These are phyloP conservation scores for Caenorhabditis uteleia DNA, from an alignment of 2,888 invertebrate genomes.

Conservation along the genomic window DNA sequence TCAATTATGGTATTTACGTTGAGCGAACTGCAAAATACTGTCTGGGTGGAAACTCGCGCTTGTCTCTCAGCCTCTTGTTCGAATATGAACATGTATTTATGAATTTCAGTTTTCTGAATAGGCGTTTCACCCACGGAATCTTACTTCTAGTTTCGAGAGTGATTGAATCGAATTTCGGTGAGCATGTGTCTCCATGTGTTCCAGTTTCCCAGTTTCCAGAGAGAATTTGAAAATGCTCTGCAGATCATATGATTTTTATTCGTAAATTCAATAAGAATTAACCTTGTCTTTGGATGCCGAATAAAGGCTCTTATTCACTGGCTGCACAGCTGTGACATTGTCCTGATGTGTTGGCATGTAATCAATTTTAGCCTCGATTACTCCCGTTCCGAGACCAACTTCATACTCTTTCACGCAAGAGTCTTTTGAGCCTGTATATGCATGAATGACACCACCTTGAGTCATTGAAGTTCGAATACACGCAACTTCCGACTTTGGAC, in stretches of 20 bases:
- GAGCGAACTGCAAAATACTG: too few relatives aligned
- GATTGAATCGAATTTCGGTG: constrained; percentile 53
- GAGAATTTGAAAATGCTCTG: constrained; percentile 63
- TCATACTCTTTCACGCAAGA: constrained; percentile 79
- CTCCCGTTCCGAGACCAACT: constrained; percentile 39
- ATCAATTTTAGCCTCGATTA: constrained; percentile 74
- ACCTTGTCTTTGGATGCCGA: constrained; percentile 83
- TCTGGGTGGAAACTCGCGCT: too few relatives aligned
- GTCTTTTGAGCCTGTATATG: constrained; percentile 85
- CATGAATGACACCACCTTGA: constrained; percentile 73
- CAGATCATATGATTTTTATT: not conserved
- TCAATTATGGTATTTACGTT: too few relatives aligned
- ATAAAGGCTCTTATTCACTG: constrained; percentile 75
- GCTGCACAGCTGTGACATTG: constrained; percentile 80
- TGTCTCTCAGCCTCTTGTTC: too few relatives aligned
- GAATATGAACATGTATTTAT: too few relatives aligned
- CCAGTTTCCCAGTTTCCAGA: constrained; percentile 52
- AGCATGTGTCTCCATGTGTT: constrained; percentile 53
- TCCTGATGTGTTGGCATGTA: constrained; percentile 88
- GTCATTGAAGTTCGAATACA: constrained; percentile 76
- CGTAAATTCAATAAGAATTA: constrained; percentile 2
- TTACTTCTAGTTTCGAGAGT: constrained; percentile 21
- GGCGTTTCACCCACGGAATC: not conserved
- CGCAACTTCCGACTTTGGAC: constrained; percentile 41
- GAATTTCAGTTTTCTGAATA: not conserved